phyloP scores from a whole-genome alignment of 2,113 vertebrate genomes.

The Misgurnus mizolepis region DNA sequence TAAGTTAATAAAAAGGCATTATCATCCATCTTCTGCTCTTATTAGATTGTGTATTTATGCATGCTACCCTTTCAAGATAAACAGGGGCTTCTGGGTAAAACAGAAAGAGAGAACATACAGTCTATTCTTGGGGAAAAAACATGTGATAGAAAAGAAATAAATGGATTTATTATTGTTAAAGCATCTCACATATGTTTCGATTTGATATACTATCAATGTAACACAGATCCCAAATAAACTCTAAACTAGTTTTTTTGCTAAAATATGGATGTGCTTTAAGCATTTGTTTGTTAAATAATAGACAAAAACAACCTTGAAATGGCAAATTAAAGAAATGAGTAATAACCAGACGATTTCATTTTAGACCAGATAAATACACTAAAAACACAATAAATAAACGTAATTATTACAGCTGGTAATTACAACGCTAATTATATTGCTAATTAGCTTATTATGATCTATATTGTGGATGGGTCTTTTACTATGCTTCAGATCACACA shows the following conservation, averaged over 20 bases:
- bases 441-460: slow-evolving; percentile 77
- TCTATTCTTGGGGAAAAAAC: slow-evolving; percentile 14
- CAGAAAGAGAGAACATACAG: slow-evolving; percentile 34
- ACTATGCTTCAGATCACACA: slow-evolving; percentile 55
- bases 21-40: slow-evolving; percentile 61
- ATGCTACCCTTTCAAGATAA: slow-evolving; percentile 59
- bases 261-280: background rate
- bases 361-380: slow-evolving; percentile 73
- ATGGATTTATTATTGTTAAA: slow-evolving; percentile 43
- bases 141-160: slow-evolving; percentile 46
- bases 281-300: slow-evolving; percentile 17
- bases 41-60: slow-evolving; percentile 61
- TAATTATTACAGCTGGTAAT: slow-evolving; percentile 80
- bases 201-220: slow-evolving; percentile 2
- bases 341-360: slow-evolving; percentile 68
- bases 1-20: slow-evolving; percentile 64
- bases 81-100: slow-evolving; percentile 55
- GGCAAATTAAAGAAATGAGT: slow-evolving; percentile 59
- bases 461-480: slow-evolving; percentile 67
- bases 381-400: slow-evolving; percentile 76
- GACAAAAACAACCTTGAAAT: slow-evolving; percentile 59
- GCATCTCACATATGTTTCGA: slow-evolving; percentile 15
- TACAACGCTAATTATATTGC: slow-evolving; percentile 80
- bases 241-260: background rate
- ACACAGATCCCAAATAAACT: background rate